Base-by-base conservation (phyloP, 2,888 invertebrate species). In the Pristionchus mayeri region DNA sequence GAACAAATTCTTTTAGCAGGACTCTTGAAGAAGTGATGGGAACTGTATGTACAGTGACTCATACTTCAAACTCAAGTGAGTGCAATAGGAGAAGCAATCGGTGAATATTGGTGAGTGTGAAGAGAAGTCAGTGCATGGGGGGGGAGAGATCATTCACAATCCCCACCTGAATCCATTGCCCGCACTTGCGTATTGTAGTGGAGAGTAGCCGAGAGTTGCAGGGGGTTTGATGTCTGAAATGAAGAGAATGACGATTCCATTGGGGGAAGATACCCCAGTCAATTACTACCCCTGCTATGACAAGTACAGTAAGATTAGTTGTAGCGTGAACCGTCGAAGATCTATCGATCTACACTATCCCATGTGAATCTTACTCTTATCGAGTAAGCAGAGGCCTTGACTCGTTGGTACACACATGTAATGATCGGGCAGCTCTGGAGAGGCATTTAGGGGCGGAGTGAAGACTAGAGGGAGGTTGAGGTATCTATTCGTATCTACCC, bases 211-310 rank as follows among this genome's bases (percentile, higher is more conserved):
- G 44, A 71, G 71, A 3, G 71, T 0, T 0, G 71, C 24, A 30
- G 71, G 44, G n/a, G 71, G 71, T 24, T 71, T 71, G 40, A 44
- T 40, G n/a, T 71, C 71, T 71, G 71, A 2, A 71, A 71, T n/a
- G 54, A n/a, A 7, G 24, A 16, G 24, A 18, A 30, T 44, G 6
- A 44, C 44, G 44, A 44, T 44, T 13, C 44, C 44, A 44, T 9
- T 6, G 6, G 44, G 13, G 44, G 44, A 44, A 44, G 44, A n/a
- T n/a, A n/a, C n/a, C n/a, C n/a, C n/a, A n/a, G n/a, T n/a, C n/a
- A n/a, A n/a, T n/a, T n/a, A n/a, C n/a, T n/a, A n/a, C n/a, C n/a
- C n/a, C n/a, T n/a, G n/a, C n/a, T n/a, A n/a, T n/a, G n/a, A n/a
- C n/a, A n/a, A n/a, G n/a, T n/a, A n/a, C n/a, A n/a, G n/a, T n/a